A percentile compares a stretch with the other conserved stretches of the same genome.
These are phyloP conservation scores for Tetrao urogallus DNA, from an alignment of 2,113 vertebrate species.

Conservation along the genomic window DNA sequence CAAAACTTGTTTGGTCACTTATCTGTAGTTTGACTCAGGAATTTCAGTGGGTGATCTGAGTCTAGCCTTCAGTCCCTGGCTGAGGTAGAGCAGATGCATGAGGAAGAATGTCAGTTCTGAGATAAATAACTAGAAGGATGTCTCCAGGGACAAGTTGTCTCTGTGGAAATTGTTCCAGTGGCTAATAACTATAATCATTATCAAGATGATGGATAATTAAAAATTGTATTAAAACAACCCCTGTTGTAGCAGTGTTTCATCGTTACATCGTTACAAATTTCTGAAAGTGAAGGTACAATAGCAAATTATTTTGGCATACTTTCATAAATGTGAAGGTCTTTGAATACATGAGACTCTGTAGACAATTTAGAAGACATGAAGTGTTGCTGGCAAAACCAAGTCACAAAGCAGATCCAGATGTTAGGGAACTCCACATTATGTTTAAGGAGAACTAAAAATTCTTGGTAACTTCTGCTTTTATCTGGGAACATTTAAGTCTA, in stretches of 20 bases:
- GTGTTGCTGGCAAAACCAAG: not conserved
- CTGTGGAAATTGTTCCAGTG: not conserved
- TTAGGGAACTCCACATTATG: not conserved
- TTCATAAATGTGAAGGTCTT: not conserved
- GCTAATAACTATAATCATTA: not conserved
- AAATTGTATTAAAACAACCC: not conserved
- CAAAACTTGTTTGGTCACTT: not conserved
- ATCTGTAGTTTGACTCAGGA: not conserved
- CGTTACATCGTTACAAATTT: constrained; percentile 12
- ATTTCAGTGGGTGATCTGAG: constrained; percentile 9
- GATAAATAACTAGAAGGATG: not conserved
- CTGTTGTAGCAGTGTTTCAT: not conserved
- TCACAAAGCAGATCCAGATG: constrained; percentile 27
- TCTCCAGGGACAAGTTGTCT: not conserved
- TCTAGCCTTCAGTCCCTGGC: not conserved
- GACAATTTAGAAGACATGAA: constrained; percentile 5
- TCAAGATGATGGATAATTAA: not conserved
- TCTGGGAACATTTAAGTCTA: not conserved
- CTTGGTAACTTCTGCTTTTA: not conserved
- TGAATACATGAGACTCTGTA: not conserved
- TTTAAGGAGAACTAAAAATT: not conserved
- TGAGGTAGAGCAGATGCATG: not conserved
- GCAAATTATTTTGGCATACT: constrained; percentile 4
- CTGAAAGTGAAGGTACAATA: constrained; percentile 8
- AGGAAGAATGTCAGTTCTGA: not conserved